Conservation (phyloP, 1,140 invertebrate genomes). For the Trichonephila clavipes region DNA sequence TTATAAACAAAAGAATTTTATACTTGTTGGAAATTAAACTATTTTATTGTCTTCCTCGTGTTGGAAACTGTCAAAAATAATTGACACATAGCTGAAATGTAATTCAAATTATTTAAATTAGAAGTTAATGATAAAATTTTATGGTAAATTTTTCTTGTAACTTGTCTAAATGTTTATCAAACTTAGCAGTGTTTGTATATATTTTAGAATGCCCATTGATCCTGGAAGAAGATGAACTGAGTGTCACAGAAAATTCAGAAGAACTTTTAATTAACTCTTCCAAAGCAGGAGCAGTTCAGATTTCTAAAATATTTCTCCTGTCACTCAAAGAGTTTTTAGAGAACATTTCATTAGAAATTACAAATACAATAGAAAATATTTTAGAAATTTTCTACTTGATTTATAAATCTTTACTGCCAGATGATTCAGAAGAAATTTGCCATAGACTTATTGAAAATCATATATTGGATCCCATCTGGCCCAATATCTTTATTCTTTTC, state of each 20-base stretch:
- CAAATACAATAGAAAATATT: slow-evolving; percentile 32
- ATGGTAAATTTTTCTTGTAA: too few species aligned
- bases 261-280: slow-evolving; percentile 25
- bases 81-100: too few species aligned
- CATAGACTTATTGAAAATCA: slow-evolving; percentile 46
- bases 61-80: too few species aligned
- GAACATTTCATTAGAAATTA: slow-evolving; percentile 55
- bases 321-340: slow-evolving; percentile 34
- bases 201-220: background rate
- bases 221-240: background rate
- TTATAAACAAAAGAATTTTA: too few species aligned
- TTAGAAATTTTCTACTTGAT: slow-evolving; percentile 65
- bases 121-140: too few species aligned
- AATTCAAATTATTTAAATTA: too few species aligned
- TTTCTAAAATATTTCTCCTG: background rate
- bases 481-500: slow-evolving; percentile 44
- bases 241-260: slow-evolving; percentile 15
- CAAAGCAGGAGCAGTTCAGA: background rate
- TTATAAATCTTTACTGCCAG: slow-evolving; percentile 58
- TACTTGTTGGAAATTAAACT: too few species aligned
- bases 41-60: too few species aligned
- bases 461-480: slow-evolving; percentile 55
- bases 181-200: background rate
- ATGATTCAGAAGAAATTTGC: slow-evolving; percentile 62
- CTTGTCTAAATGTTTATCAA: too few species aligned